phyloP scores from a whole-genome alignment of 2,113 vertebrate species.

The Hippoglossus stenolepis region DNA sequence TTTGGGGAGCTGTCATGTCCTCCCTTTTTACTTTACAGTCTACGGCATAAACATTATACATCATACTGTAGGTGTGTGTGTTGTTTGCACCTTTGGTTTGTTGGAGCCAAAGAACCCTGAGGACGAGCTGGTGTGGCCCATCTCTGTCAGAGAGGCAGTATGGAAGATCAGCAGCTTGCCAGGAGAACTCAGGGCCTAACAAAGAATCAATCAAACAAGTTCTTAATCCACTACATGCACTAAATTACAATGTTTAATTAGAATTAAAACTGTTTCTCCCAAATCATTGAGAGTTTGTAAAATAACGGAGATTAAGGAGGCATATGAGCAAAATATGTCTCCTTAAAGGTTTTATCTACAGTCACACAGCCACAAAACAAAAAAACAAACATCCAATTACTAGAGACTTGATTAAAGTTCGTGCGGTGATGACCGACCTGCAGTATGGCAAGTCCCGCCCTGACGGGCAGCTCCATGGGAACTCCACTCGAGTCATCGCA shows the following conservation, averaged over 20 bases:
- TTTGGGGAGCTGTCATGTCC: no score
- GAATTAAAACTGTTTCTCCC: no score
- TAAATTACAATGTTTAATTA: not conserved
- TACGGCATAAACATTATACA: no score
- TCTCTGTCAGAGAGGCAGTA: constrained; percentile 72
- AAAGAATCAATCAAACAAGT: not conserved
- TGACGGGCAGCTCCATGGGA: constrained; percentile 76
- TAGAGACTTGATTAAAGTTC: not conserved
- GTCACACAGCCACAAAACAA: not conserved
- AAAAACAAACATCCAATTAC: not conserved
- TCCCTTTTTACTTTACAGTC: no score
- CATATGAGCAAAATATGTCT: not conserved
- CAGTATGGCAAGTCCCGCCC: constrained; percentile 76
- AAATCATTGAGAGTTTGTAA: not conserved
- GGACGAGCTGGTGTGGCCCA: constrained; percentile 53
- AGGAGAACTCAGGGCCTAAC: constrained; percentile 74
- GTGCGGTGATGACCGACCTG: constrained; percentile 64
- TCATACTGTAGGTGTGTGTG: not conserved
- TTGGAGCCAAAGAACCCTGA: constrained; percentile 79
- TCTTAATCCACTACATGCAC: not conserved
- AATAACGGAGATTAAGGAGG: not conserved
- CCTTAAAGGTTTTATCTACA: not conserved
- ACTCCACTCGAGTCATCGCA: constrained; percentile 34
- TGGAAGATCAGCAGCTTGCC: constrained; percentile 85
- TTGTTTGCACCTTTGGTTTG: constrained; percentile 76